Base-by-base conservation (phyloP, 2,113 vertebrate species). In the Excalfactoria chinensis region DNA sequence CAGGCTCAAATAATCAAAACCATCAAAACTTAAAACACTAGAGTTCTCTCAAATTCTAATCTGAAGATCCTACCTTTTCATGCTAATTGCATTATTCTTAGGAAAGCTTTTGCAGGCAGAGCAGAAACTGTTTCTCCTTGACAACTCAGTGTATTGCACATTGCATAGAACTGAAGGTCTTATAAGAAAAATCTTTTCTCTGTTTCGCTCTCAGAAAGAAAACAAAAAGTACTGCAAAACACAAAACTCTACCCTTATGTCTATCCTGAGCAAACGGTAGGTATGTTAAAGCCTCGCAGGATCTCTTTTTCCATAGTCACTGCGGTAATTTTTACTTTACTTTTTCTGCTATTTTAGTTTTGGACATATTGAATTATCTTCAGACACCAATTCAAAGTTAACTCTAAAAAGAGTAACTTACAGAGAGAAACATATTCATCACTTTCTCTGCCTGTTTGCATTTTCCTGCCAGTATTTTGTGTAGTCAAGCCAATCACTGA, bases 11-110 rank as follows among this genome's bases (percentile, higher is more conserved):
- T 81, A 86, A 78, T 14, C 64, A 86, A 48, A 14, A 74, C 25
- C 46, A 30, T 90, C 82, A 87, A 87, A 89, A 94, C 56, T 44
- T 74, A 81, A 86, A 88, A 85, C 77, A n/a, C 19, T 79, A 64
- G 35, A 64, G 12, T 58, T 71, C 26, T 69, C 96, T 93, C 48
- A 70, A 79, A 64, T 55, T 84, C 56, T 86, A 80, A 46, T 74
- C 58, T 81, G 76, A 88, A 86, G 22, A 73, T 48, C 26, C 46
- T 25, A 26, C 55, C 49, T 88, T 86, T 95, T 82, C 56, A 78
- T 7, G 4, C 44, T 78, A 84, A 84, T 88, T 76, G n/a, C 22
- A 62, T 44, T 68, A 11, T 72, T 91, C 44, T 60, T 17, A 56
- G 76, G 73, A 94, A 89, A 89, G 22, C 34, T 91, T 91, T 73